Evolutionary conservation across 2,797 vertebrate genomes (phyloP), one percentile per base, ranked within the genome.

Genomic region (Poecilia velifera): DNA sequence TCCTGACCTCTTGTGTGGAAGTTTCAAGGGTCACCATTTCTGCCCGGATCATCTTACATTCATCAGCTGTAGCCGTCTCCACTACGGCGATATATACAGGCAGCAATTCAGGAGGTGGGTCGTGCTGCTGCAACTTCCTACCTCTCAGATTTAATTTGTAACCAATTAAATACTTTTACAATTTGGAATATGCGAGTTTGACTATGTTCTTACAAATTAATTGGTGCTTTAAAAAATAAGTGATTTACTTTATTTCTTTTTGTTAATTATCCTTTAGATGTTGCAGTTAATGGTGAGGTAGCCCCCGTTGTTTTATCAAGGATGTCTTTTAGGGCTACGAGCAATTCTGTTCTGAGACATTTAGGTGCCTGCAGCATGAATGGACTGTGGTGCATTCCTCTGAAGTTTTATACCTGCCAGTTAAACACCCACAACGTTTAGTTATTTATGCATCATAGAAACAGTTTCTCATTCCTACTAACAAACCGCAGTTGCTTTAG

Each of bases 1-100:
- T 83, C 39, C 18, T 39, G 39, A 75, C 51, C 39, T 80, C 82
- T 25, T 82, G 70, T 0, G 66, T 84, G 72, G 57, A 84, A 77
- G 57, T 72, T 74, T 59, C 8, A 3, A 20, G 45, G 77, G 72
- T 79, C 43, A 13, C 49, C 41, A 71, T 72, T 72, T 84, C 53
- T 62, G 59, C 14, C 72, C 71, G 46, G 41, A 59, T 68, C 76
- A 55, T 74, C 31, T 74, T 39, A 36, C 28, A 41, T 45, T 71
- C 68, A 46, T 39, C 78, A 46, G 75, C 39, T 53, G 39, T 3
- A 25, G 55, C 66, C 62, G 41, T 45, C 51, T 77, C 43, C 1
- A 8, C 18, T 59, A 46, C 43, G 57, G 8, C 13, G 20, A 16
- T 34, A 73, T 34, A 73, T 18, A 28, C 22, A 53, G 36, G 25